Base-by-base conservation (phyloP, 2,888 invertebrate species). In the Hanleya hanleyi region DNA sequence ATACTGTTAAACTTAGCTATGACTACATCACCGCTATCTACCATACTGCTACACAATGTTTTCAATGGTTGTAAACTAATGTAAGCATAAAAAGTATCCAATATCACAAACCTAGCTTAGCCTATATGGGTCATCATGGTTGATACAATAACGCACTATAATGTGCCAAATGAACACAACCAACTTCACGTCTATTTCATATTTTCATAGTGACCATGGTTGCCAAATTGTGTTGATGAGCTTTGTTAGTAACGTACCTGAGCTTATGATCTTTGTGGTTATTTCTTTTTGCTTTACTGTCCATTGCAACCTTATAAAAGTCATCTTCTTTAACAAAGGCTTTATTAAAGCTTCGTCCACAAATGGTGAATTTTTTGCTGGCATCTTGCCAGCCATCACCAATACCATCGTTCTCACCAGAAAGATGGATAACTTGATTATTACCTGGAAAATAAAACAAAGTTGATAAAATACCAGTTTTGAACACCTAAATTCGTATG, bases 341-440 rank as follows among this genome's bases (percentile, higher is more conserved):
- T 57, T 83, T 84, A 47, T 79, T 76, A 57, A 81, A 82, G 9
- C 67, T 47, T 49, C 38, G 64, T 2, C 84, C 84, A 76, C 77
- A 76, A 18, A 81, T 73, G 2, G 82, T 80, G 36, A 81, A 81
- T 12, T 79, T 7, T 35, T 70, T 70, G 1, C 77, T 76, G 22
- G 79, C 76, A 41, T 71, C 74, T 5, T 75, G 33, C 12, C 66
- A 61, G 26, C 66, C 76, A 64, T 77, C 80, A 1, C 79, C 79
- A 49, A 75, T 69, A 5, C 81, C 81, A 73, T 83, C 84, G 75
- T 81, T 74, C 1, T 80, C 82, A 9, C 83, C 83, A 36, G 78
- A 75, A 22, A 81, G 66, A 67, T 84, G 83, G 2, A 82, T 71
- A 1, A 83, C 75, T 29, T 68, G 37, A 0, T 71, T 75, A 41